These are phyloP conservation scores for Melipona quadrifasciata DNA, from an alignment of 1,140 invertebrate genomes.

Conservation along the genomic window DNA sequence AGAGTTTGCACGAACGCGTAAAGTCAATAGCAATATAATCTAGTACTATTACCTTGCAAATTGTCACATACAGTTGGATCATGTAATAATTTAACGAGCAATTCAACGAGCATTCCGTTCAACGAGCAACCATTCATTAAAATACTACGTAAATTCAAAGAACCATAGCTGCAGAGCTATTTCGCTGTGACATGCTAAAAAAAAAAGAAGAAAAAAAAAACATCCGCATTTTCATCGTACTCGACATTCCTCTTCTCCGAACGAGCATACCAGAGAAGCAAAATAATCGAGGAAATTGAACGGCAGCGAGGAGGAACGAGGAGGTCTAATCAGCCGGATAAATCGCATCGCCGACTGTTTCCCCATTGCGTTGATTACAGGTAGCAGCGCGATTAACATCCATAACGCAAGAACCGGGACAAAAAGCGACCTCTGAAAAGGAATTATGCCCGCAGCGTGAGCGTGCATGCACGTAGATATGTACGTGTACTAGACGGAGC, in stretches of 20 bases:
- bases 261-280: too few species aligned
- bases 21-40: too few species aligned
- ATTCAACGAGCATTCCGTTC: too few species aligned
- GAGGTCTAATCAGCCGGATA: not conserved
- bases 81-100: too few species aligned
- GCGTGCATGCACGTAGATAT: not conserved
- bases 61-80: too few species aligned
- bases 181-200: not conserved
- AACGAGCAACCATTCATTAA: not conserved
- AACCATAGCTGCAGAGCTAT: not conserved
- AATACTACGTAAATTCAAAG: not conserved
- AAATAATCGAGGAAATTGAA: not conserved
- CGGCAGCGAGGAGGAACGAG: not conserved
- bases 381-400: conserved; percentile 2
- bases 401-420: not conserved
- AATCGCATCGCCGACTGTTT: not conserved
- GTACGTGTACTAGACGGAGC: too few species aligned
- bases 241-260: not conserved
- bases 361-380: conserved; percentile 1
- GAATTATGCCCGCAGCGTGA: conserved; percentile 12
- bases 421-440: not conserved
- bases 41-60: too few species aligned
- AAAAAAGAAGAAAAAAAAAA: too few species aligned
- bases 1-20: too few species aligned
- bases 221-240: too few species aligned